phyloP scores from a whole-genome alignment of 2,113 vertebrate species.

The Xyrauchen texanus region DNA sequence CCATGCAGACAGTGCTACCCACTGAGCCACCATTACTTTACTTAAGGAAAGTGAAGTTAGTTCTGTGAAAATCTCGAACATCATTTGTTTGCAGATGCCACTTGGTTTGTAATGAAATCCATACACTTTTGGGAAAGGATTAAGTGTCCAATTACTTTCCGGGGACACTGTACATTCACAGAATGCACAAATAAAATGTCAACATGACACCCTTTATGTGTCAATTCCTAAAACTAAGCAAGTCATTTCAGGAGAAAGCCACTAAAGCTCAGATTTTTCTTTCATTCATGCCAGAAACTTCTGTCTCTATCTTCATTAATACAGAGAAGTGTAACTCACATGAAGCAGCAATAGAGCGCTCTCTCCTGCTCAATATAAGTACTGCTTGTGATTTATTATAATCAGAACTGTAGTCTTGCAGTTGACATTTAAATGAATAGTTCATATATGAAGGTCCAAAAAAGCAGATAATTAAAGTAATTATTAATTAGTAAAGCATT shows the following conservation, averaged over 20 bases:
- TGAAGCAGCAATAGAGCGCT: not conserved
- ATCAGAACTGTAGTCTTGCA: not conserved
- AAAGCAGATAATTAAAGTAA: not conserved
- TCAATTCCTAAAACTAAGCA: not conserved
- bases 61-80: too few species aligned
- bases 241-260: not conserved
- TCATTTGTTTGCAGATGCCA: too few species aligned
- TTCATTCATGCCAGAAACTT: conserved; percentile 31
- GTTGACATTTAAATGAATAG: not conserved
- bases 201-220: not conserved
- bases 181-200: not conserved
- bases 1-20: too few species aligned
- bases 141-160: too few species aligned
- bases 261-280: not conserved
- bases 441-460: not conserved
- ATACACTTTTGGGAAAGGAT: too few species aligned
- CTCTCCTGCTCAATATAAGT: not conserved
- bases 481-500: too few species aligned
- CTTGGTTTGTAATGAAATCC: too few species aligned
- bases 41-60: too few species aligned
- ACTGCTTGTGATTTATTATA: not conserved
- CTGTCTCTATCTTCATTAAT: not conserved
- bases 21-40: too few species aligned
- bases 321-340: not conserved
- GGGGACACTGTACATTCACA: not conserved